These are phyloP conservation scores for Drosophila paulistorum DNA, from an alignment of 1,140 invertebrate species.

Conservation along the genomic window DNA sequence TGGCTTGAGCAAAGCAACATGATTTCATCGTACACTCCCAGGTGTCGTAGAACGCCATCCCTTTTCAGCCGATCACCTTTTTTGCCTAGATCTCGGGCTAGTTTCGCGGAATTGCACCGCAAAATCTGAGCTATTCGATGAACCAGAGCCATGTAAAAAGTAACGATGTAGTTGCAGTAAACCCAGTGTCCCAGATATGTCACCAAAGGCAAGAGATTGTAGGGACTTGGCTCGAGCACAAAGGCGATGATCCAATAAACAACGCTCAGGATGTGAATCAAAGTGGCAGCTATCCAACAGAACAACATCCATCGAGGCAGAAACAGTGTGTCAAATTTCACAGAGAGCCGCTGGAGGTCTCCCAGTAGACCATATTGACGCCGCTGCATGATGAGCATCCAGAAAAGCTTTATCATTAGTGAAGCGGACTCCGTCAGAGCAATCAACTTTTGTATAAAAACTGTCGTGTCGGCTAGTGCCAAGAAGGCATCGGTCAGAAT, in stretches of 20 bases:
- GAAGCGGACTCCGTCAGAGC: neutral
- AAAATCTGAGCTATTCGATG: slow-evolving; percentile 4
- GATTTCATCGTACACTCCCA: slow-evolving; percentile 5
- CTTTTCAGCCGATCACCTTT: neutral
- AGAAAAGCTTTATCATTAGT: neutral
- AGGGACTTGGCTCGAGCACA: neutral
- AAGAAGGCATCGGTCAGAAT: neutral
- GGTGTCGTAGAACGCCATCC: neutral
- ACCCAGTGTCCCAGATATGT: slow-evolving; percentile 9
- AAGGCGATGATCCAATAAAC: slow-evolving; percentile 2
- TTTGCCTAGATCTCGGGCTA: neutral
- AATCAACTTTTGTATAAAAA: slow-evolving; percentile 16
- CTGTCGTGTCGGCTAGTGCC: slow-evolving; percentile 1
- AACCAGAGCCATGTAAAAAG: slow-evolving; percentile 11
- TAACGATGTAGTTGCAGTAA: slow-evolving; percentile 9
- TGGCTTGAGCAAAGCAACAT: neutral
- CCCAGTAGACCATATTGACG: neutral
- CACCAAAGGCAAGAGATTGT: neutral
- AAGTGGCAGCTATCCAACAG: slow-evolving; percentile 2
- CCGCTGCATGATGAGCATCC: neutral
- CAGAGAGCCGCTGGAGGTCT: neutral
- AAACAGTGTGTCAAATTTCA: neutral
- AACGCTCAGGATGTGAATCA: slow-evolving; percentile 2
- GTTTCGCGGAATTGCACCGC: neutral
- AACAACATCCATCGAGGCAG: neutral